These are phyloP conservation scores for Schizopygopsis pylzovi DNA, from an alignment of 2,797 vertebrate species.

Conservation along the genomic window DNA sequence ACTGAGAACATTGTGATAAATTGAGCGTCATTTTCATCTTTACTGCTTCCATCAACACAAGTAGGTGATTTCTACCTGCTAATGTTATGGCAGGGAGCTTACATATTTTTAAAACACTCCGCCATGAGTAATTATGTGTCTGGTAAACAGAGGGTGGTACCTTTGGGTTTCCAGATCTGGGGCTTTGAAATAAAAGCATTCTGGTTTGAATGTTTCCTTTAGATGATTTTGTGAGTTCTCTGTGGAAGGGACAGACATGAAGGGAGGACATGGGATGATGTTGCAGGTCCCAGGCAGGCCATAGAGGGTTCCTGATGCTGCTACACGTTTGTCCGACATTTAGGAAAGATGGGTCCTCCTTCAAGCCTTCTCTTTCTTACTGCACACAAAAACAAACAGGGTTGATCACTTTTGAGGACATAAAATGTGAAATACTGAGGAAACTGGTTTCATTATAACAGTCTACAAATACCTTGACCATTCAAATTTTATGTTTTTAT, in stretches of 20 bases:
- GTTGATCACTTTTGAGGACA: slow-evolving; percentile 32
- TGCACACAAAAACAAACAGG: slow-evolving; percentile 71
- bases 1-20: background rate
- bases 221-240: background rate
- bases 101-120: slow-evolving; percentile 7
- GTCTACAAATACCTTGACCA: background rate
- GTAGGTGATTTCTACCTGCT: slow-evolving; percentile 15
- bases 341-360: slow-evolving; percentile 94
- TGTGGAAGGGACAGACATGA: slow-evolving; percentile 11
- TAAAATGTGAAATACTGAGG: slow-evolving; percentile 31
- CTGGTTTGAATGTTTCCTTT: slow-evolving; percentile 1
- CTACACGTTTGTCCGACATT: slow-evolving; percentile 94
- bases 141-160: background rate
- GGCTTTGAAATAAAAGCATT: background rate
- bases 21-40: slow-evolving; percentile 15
- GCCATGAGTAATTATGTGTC: slow-evolving; percentile 8
- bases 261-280: slow-evolving; percentile 8
- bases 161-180: background rate
- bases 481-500: background rate
- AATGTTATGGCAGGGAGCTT: slow-evolving; percentile 30
- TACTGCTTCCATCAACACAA: background rate
- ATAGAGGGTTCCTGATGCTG: slow-evolving; percentile 47
- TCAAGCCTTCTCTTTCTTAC: slow-evolving; percentile 97
- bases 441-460: background rate
- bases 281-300: slow-evolving; percentile 44